A percentile compares a stretch with the other conserved stretches of the same genome.
Evolutionary conservation across 2,797 vertebrate genomes (phyloP).

Genomic region (Chromobotia macracanthus): DNA sequence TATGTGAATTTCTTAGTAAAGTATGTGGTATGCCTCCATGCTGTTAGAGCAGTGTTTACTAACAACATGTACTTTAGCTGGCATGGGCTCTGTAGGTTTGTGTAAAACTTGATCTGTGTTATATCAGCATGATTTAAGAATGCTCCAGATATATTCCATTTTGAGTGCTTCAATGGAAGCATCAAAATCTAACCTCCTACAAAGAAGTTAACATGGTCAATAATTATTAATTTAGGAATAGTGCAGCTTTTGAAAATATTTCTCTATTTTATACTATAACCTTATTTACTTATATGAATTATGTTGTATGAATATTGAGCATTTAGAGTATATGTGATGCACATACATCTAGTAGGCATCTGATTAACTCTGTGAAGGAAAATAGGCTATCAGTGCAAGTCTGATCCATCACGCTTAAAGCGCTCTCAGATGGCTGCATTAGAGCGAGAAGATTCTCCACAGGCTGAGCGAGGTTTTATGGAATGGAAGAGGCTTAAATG

Average conservation of each 20-base stretch:
- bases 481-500: constrained; percentile 47
- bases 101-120: not conserved
- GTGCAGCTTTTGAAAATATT: not conserved
- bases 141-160: too few species aligned
- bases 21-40: too few species aligned
- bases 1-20: not conserved
- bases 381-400: constrained; percentile 38
- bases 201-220: too few species aligned
- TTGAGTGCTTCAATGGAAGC: too few species aligned
- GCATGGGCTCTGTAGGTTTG: too few species aligned
- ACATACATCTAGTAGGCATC: constrained; percentile 3
- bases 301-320: not conserved
- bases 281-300: not conserved
- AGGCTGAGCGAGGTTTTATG: constrained; percentile 32
- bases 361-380: constrained; percentile 26
- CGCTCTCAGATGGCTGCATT: constrained; percentile 53
- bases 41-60: too few species aligned
- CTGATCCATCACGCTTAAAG: constrained; percentile 49
- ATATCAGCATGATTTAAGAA: not conserved
- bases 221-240: too few species aligned
- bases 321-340: not conserved
- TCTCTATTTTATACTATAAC: not conserved
- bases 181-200: too few species aligned
- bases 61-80: too few species aligned
- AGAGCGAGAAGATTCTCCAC: constrained; percentile 35